Base-by-base conservation (phyloP, 2,113 vertebrate species). In the Corythornis madagascariensis region DNA sequence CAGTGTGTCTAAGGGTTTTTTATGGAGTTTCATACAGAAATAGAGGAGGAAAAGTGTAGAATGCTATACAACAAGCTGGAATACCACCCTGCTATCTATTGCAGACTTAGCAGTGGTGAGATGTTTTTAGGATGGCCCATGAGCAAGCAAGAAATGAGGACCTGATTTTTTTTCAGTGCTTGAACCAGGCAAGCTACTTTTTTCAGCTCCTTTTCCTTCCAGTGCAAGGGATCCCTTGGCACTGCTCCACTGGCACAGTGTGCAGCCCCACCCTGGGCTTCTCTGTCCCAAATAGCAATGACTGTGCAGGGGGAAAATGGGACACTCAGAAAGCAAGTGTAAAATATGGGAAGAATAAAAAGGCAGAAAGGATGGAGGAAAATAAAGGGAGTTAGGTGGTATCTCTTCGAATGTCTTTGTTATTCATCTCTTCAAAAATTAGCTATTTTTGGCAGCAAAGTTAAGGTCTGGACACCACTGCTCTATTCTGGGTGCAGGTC, bases 91-190 rank as follows among this genome's bases (percentile, higher is more conserved):
- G 38, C 43, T 89, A 28, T 64, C 28, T 18, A 40, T 10, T 50
- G 55, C 17, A 66, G 18, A 31, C 28, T 55, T 72, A 56, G 3
- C 45, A 73, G 45, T 13, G 63, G 29, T n/a, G 20, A 82, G 57
- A n/a, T 87, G 6, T 69, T 91, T 86, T 65, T 69, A 85, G n/a
- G 42, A 25, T 5, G 17, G 64, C 38, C 42, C 28, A 33, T 31
- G 26, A 92, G 26, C 57, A 89, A 74, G 70, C 28, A 87, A 69
- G 42, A 65, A 82, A 19, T n/a, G n/a, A 67, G n/a, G 57, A 57
- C 2, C 4, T 25, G 7, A 1, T 16, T 29, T 12, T 40, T 29
- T 79, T 61, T 48, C 43, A 64, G 43, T 35, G 35, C n/a, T 64
- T 67, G 70, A 72, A 71, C 17, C 12, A 60, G 43, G 6, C 53